phyloP scores from a whole-genome alignment of 1,140 invertebrate genomes.

The Riptortus pedestris region DNA sequence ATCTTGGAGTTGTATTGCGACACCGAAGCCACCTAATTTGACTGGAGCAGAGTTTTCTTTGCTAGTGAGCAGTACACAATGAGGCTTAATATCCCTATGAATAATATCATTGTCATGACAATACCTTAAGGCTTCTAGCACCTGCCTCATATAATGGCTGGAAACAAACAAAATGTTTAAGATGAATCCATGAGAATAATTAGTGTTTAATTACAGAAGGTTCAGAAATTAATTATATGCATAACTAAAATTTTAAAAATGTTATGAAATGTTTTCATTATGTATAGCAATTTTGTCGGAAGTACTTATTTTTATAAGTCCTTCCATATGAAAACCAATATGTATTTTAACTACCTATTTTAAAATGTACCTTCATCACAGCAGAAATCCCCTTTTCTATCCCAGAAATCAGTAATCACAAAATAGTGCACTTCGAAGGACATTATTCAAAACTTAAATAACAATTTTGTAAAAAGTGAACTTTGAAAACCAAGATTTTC shows the following conservation, averaged over 20 bases:
- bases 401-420: too few relatives aligned
- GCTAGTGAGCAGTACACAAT: constrained; percentile 85
- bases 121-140: constrained; percentile 86
- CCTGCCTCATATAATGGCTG: constrained; percentile 97
- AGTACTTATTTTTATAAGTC: too few relatives aligned
- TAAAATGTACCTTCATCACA: too few relatives aligned
- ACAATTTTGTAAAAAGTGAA: too few relatives aligned
- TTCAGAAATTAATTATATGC: neutral
- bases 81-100: constrained; percentile 89
- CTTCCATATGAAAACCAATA: too few relatives aligned
- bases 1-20: constrained; percentile 81
- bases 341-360: too few relatives aligned
- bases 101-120: constrained; percentile 96
- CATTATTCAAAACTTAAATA: too few relatives aligned
- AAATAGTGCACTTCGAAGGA: too few relatives aligned
- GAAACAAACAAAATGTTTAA: constrained; percentile 34
- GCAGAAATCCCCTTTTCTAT: too few relatives aligned
- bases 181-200: too few relatives aligned
- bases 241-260: neutral
- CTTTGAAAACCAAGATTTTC: too few relatives aligned
- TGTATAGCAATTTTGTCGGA: too few relatives aligned
- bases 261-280: neutral
- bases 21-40: constrained; percentile 94
- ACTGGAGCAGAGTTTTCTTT: constrained; percentile 96
- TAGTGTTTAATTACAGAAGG: neutral